A percentile compares a stretch with the other conserved stretches of the same genome.
phyloP scores from a whole-genome alignment of 2,797 vertebrate genomes.

The Buphagus erythrorhynchus region DNA sequence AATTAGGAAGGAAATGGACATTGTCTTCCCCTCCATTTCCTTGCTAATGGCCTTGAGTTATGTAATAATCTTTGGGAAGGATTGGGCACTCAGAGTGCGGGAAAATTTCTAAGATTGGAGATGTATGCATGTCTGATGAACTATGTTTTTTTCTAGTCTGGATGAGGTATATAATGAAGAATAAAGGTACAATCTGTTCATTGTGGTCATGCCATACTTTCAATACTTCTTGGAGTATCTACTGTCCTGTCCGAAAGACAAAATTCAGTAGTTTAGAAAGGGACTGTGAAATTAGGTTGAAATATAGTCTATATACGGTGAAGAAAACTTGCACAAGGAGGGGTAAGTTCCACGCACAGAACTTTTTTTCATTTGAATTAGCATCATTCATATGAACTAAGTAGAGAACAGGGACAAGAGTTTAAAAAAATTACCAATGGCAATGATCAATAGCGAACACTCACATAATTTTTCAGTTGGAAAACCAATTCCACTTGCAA shows the following conservation, averaged over 20 bases:
- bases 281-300: neutral
- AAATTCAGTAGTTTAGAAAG: neutral
- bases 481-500: neutral
- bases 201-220: neutral
- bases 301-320: neutral
- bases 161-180: neutral
- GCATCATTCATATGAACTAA: neutral
- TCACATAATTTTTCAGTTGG: neutral
- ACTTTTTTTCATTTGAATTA: neutral
- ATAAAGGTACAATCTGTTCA: neutral
- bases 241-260: neutral
- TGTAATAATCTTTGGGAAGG: neutral
- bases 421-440: neutral
- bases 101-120: neutral
- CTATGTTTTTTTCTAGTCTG: neutral
- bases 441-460: neutral
- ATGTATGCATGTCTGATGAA: neutral
- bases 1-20: neutral
- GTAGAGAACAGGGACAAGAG: rapidly evolving
- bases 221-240: neutral
- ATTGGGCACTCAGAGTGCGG: neutral
- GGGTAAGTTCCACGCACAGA: neutral
- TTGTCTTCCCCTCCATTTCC: neutral
- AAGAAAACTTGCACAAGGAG: neutral
- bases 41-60: neutral